Evolutionary conservation across 2,113 vertebrate species (phyloP), one percentile per base, ranked within the genome.

Genomic region (Plestiodon gilberti): DNA sequence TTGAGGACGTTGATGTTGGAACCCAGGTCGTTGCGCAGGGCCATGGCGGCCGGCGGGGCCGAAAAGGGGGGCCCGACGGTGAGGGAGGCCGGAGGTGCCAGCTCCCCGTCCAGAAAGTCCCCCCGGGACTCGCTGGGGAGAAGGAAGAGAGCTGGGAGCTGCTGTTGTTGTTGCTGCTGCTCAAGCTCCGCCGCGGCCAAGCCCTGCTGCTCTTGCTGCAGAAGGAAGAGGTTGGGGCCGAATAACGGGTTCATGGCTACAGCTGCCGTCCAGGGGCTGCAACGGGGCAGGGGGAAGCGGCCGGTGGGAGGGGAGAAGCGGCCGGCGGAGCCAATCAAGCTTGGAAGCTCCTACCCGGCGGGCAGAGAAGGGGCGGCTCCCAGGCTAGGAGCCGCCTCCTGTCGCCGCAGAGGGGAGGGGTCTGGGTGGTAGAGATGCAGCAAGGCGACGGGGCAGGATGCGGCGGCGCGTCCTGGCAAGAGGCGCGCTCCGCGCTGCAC

Each of bases 1-100:
- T 99, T 99, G 43, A 99, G 97, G 87, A 99, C 98, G 88, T 97
- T 98, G 95, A 99, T 99, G 96, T 99, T 99, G 95, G 98, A 99
- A 75, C 98, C 98, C 94, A 99, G 93, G 97, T 99, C 98, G 91
- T 99, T 99, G 84, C 98, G 97, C 55, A 99, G 96, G 20, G 98
- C 98, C 97, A 98, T 98, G 93, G 98, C 98, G 82, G 97, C 98
- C 5, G 98, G 98, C 1, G 98, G 97, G 30, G 96, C 90, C 2
- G 95, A 82, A 28, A 95, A 94, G 23, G 95, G 93, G 77, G 91
- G 22, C 77, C 59, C 1, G 95, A 84, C 48, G 93, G 93, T 80
- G 91, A 73, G 55, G 20, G 65, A 28, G 33, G 69, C 67, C 77
- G 69, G 78, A 35, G 67, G 67, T 77, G 67, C 85, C 30, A 87